Evolutionary conservation across 2,888 invertebrate genomes (phyloP).

Genomic region (Syrphus vitripennis): DNA sequence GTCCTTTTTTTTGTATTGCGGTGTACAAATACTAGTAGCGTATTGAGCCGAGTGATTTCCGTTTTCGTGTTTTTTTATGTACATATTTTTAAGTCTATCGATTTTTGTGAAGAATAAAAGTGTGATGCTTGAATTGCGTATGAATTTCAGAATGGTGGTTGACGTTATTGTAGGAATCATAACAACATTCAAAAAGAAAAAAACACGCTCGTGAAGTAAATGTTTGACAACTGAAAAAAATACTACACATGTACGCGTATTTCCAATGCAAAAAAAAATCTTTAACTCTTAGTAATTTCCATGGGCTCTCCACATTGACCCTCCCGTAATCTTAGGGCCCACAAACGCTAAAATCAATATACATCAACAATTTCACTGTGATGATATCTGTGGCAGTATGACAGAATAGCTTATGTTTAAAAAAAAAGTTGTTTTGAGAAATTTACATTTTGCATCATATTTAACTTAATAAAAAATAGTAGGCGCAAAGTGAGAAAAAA

Average conservation of each 20-base stretch:
- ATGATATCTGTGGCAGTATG: no score
- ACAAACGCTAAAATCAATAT: no score
- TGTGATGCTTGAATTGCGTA: not conserved
- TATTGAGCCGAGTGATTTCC: constrained; percentile 26
- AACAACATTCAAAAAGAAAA: not conserved
- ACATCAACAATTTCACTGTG: no score
- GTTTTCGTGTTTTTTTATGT: constrained; percentile 6
- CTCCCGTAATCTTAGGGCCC: no score
- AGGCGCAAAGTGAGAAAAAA: no score
- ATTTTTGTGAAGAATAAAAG: not conserved
- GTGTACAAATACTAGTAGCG: not conserved
- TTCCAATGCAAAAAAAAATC: no score
- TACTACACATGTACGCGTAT: not conserved
- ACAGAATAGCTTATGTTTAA: no score
- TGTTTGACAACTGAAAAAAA: not conserved
- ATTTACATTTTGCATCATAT: no score
- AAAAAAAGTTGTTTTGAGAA: no score
- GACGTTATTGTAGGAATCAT: not conserved
- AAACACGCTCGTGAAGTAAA: not conserved
- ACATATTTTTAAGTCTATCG: not conserved
- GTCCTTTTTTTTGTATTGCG: constrained; percentile 19
- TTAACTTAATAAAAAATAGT: no score
- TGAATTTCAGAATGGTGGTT: not conserved
- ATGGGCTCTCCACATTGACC: no score
- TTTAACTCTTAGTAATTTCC: no score